phyloP scores from a whole-genome alignment of 2,888 invertebrate species.

The Trissoscelio sp. region DNA sequence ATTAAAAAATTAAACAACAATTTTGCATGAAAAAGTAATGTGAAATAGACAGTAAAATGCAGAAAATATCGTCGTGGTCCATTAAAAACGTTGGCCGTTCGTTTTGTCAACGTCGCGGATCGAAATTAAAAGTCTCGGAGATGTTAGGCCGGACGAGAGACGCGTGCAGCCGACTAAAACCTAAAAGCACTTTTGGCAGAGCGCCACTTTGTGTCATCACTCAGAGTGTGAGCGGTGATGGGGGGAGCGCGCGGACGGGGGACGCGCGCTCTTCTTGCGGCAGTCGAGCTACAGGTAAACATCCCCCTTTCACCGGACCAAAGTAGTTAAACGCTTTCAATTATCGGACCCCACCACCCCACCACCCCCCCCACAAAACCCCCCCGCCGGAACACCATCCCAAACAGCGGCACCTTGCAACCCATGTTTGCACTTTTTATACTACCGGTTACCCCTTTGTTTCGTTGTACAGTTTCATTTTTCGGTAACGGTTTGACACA shows the following conservation, averaged over 20 bases:
- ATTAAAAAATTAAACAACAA: no score
- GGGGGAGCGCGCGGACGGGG: not conserved
- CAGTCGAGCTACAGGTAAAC: conserved; percentile 74
- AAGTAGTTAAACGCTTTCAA: conserved; percentile 70
- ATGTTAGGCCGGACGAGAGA: conserved; percentile 53
- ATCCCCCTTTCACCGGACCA: conserved; percentile 64
- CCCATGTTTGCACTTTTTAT: no score
- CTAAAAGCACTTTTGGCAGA: conserved; percentile 66
- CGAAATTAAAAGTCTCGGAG: conserved; percentile 54
- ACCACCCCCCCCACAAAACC: no score
- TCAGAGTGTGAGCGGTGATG: conserved; percentile 25
- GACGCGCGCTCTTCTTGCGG: conserved; percentile 36
- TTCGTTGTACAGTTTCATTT: no score
- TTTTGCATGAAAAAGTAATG: no score
- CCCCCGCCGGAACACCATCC: no score
- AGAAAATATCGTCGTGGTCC: conserved; percentile 2
- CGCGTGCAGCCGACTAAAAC: conserved; percentile 43
- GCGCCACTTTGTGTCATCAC: conserved; percentile 65
- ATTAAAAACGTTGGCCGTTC: conserved; percentile 41
- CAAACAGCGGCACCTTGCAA: no score
- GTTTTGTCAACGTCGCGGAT: conserved; percentile 56
- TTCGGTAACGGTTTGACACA: no score
- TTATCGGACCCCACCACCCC: conserved; percentile 69
- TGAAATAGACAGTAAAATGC: no score
- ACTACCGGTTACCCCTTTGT: no score